Evolutionary conservation across 1,140 invertebrate species (phyloP).

Genomic region (Lutraria rhynchaena): DNA sequence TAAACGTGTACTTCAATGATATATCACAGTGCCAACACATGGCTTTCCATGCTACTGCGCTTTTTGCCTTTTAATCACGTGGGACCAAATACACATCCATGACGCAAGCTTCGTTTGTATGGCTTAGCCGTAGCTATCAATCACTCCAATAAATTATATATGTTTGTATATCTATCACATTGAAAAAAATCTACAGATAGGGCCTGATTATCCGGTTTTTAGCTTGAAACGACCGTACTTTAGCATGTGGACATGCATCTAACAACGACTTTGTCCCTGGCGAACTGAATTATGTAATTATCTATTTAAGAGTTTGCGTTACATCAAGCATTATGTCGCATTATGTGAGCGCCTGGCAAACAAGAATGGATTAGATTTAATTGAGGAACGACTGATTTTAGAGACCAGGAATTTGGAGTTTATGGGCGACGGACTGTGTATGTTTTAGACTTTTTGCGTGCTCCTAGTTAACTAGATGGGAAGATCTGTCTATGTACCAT

Average conservation of each 20-base stretch:
- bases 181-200: slow-evolving; percentile 34
- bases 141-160: slow-evolving; percentile 41
- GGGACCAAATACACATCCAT: slow-evolving; percentile 14
- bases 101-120: slow-evolving; percentile 24
- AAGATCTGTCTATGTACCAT: too few relatives aligned
- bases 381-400: slow-evolving; percentile 16
- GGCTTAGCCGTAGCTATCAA: background rate
- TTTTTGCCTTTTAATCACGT: slow-evolving; percentile 24
- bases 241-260: slow-evolving; percentile 37
- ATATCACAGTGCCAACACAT: slow-evolving; percentile 24
- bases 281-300: slow-evolving; percentile 22
- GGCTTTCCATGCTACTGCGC: slow-evolving; percentile 13
- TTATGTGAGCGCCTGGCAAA: slow-evolving; percentile 18
- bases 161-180: slow-evolving; percentile 35
- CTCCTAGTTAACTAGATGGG: too few relatives aligned
- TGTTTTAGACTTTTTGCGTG: too few relatives aligned
- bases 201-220: slow-evolving; percentile 20
- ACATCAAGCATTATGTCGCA: slow-evolving; percentile 2
- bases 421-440: too few relatives aligned
- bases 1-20: slow-evolving; percentile 13
- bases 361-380: slow-evolving; percentile 38
- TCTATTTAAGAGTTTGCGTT: slow-evolving; percentile 37
- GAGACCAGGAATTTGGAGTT: too few relatives aligned
- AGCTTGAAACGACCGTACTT: slow-evolving; percentile 13
- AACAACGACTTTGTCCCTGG: slow-evolving; percentile 8